Percentiles rank a stretch among this genome's conserved stretches.
Evolutionary conservation across 2,797 vertebrate species (phyloP).

Genomic region (Aphelocoma californica): DNA sequence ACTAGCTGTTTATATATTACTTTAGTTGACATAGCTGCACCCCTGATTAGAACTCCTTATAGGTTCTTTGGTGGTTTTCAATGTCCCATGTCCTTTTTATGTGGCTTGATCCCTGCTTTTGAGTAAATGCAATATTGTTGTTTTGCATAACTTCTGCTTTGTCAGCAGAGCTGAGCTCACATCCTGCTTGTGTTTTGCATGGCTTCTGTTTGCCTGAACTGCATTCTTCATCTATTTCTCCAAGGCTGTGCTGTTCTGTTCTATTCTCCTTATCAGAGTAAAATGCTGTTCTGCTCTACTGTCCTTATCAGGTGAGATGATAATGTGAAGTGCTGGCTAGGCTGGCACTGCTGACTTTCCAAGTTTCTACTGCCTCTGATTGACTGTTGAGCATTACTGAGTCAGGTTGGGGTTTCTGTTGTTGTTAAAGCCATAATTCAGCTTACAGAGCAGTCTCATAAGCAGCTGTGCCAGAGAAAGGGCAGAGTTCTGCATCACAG

Average conservation of each 20-base stretch:
- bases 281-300: not conserved
- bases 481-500: not conserved
- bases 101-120: rapidly evolving
- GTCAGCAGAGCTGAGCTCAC: not conserved
- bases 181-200: not conserved
- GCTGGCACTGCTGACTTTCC: not conserved
- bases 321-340: not conserved
- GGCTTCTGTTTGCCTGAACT: not conserved
- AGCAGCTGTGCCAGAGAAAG: not conserved
- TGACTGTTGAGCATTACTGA: not conserved
- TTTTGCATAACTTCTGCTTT: not conserved
- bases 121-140: rapidly evolving
- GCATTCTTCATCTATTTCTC: not conserved
- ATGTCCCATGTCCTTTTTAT: too few relatives aligned
- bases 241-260: not conserved
- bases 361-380: not conserved
- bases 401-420: not conserved
- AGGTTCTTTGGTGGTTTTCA: not conserved
- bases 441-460: not conserved
- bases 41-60: not conserved
- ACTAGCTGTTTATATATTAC: not conserved
- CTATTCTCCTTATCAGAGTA: not conserved
- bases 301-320: not conserved
- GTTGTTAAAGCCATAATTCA: not conserved
- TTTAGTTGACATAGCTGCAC: not conserved